phyloP scores from a whole-genome alignment of 2,797 vertebrate species.

The Thalassophryne amazonica region DNA sequence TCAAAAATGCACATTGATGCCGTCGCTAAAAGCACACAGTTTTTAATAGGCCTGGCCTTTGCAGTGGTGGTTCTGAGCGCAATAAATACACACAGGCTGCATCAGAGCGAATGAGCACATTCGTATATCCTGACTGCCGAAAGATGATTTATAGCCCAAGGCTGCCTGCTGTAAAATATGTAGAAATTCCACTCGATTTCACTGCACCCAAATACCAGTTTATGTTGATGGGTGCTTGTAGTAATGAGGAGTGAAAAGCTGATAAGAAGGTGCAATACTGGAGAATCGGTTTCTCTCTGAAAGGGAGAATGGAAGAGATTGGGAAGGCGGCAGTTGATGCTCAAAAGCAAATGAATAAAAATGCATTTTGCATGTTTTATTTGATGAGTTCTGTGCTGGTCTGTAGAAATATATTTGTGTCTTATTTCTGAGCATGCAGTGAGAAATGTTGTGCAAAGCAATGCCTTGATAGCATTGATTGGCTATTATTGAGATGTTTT shows the following conservation, averaged over 20 bases:
- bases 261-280: conserved; percentile 10
- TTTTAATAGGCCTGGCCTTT: conserved; percentile 29
- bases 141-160: conserved; percentile 35
- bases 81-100: conserved; percentile 9
- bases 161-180: conserved; percentile 23
- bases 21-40: neutral
- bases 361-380: neutral
- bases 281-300: neutral
- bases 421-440: too few relatives aligned
- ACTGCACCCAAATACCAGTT: neutral
- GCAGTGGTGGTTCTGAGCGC: conserved; percentile 6
- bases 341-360: neutral
- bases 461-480: too few relatives aligned
- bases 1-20: neutral
- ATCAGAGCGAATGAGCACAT: conserved; percentile 1
- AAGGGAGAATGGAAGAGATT: neutral
- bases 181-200: conserved; percentile 16
- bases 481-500: too few relatives aligned
- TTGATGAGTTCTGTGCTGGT: too few relatives aligned
- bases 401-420: too few relatives aligned
- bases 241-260: conserved; percentile 24
- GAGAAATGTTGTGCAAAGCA: too few relatives aligned
- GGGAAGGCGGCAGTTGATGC: neutral
- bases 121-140: conserved; percentile 27
- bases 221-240: neutral